Percentiles rank a stretch among this genome's conserved stretches.
Evolutionary conservation across 1,140 invertebrate genomes (phyloP).

Genomic region (Saxidomus purpurata): DNA sequence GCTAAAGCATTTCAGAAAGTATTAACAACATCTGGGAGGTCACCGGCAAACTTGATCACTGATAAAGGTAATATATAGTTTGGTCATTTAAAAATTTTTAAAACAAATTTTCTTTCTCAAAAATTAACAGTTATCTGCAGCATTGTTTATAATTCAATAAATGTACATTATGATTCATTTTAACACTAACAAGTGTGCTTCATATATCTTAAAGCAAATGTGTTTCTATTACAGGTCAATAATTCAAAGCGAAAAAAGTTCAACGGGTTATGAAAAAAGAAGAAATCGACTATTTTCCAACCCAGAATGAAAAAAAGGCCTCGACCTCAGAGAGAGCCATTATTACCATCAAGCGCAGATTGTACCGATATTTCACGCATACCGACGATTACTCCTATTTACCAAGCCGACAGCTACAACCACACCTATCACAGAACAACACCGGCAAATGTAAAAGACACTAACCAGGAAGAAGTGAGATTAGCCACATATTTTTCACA

Average conservation of each 20-base stretch:
- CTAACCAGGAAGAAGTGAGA: conserved; percentile 50
- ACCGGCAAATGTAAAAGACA: conserved; percentile 19
- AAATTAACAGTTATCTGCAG: background rate
- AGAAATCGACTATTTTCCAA: background rate
- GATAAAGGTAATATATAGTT: background rate
- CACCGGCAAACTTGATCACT: background rate
- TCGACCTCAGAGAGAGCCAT: background rate
- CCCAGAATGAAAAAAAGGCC: background rate
- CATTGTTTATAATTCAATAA: too few species aligned
- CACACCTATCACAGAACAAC: conserved; percentile 14
- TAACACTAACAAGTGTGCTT: too few species aligned
- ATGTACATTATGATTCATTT: too few species aligned
- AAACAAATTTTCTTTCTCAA: too few species aligned
- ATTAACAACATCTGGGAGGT: background rate
- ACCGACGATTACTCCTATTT: conserved; percentile 17
- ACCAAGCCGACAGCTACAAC: background rate
- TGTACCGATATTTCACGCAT: too few species aligned
- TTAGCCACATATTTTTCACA: conserved; percentile 49
- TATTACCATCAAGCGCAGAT: background rate
- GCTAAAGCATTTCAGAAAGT: background rate
- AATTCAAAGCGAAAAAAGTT: too few species aligned
- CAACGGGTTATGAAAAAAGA: background rate
- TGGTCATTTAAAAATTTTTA: background rate
- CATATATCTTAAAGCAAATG: background rate
- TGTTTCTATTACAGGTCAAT: background rate